Percentiles rank a stretch among this genome's conserved stretches.
Evolutionary conservation across 2,113 vertebrate genomes (phyloP).

Genomic region (Haplochromis burtoni): DNA sequence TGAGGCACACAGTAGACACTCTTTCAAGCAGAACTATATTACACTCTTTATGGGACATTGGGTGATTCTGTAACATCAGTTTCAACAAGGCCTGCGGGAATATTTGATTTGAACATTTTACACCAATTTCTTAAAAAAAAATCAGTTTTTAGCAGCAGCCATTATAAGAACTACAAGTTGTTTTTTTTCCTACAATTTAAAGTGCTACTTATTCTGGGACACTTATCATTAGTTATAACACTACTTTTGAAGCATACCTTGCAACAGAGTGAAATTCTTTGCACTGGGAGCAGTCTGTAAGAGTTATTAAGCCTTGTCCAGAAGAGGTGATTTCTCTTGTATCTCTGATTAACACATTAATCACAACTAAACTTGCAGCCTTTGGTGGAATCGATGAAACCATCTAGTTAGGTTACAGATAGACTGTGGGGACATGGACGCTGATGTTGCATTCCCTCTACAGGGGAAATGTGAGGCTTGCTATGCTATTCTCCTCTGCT

Average conservation of each 20-base stretch:
- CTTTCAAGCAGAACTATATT: neutral
- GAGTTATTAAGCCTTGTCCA: conserved; percentile 12
- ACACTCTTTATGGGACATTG: neutral
- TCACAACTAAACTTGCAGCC: conserved; percentile 36
- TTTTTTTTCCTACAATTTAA: neutral
- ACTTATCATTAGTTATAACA: neutral
- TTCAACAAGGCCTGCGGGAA: neutral
- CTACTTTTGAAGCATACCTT: neutral
- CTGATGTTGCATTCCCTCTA: conserved; percentile 17
- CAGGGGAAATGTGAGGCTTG: neutral
- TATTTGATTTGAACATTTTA: neutral
- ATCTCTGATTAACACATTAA: conserved; percentile 59
- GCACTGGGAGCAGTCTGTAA: neutral
- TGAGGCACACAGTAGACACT: neutral
- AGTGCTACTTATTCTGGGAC: neutral
- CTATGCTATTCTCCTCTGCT: neutral
- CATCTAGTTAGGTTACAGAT: conserved; percentile 32
- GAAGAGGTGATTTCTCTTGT: neutral
- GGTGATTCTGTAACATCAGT: neutral
- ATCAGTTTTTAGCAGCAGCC: neutral
- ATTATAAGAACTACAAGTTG: neutral
- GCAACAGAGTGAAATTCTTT: neutral
- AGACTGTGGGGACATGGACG: neutral
- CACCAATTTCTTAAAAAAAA: neutral
- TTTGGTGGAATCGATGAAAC: conserved; percentile 52